A percentile compares a stretch with the other conserved stretches of the same genome.
These are phyloP conservation scores for Xanthorhoe designata DNA, from an alignment of 2,888 invertebrate species.

Conservation along the genomic window DNA sequence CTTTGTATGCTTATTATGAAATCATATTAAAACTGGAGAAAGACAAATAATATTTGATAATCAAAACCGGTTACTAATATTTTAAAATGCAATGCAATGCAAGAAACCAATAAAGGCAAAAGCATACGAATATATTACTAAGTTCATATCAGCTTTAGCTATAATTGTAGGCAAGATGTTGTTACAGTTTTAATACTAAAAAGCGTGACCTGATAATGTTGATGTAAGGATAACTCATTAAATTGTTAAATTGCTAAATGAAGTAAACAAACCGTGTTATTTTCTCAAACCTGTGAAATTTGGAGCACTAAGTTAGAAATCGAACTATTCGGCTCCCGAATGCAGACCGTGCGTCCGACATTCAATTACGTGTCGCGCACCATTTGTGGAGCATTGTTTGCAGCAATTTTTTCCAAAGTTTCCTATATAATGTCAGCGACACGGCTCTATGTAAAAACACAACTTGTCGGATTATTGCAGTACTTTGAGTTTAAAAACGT, in stretches of 20 bases:
- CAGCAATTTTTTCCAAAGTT: no score
- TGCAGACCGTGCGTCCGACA: slow-evolving; percentile 50
- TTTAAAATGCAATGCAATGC: no score
- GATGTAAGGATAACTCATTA: no score
- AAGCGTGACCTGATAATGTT: neutral
- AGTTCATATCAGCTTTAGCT: no score
- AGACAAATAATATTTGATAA: no score
- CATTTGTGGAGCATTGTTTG: slow-evolving; percentile 40
- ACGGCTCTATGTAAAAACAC: slow-evolving; percentile 13
- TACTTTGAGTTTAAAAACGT: neutral
- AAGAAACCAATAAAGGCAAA: no score
- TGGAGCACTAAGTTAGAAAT: slow-evolving; percentile 12
- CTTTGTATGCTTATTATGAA: neutral
- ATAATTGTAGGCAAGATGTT: no score
- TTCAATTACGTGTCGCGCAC: slow-evolving; percentile 54
- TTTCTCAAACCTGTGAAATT: neutral
- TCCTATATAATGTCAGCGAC: slow-evolving; percentile 20
- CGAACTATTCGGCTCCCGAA: slow-evolving; percentile 27
- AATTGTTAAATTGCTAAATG: no score
- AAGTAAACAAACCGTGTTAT: no score
- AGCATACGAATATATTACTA: no score
- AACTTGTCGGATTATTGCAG: neutral
- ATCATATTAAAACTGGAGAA: no score
- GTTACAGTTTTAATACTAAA: neutral
- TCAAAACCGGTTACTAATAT: no score